Base-by-base conservation (phyloP, 2,888 invertebrate species). In the Neelides folsomi region DNA sequence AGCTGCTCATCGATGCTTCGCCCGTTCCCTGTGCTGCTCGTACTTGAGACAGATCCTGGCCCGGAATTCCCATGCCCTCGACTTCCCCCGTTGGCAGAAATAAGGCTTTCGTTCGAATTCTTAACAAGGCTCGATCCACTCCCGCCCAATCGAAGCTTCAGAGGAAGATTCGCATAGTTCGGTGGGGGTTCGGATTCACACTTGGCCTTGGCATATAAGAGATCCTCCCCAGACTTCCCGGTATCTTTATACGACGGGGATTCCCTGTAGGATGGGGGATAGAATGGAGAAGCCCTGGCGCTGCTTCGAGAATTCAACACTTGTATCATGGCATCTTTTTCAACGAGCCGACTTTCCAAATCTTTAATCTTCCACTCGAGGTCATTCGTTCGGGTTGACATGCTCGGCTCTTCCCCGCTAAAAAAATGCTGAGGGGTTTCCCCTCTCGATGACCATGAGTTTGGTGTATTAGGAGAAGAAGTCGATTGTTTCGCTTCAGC, bases 271-370 rank as follows among this genome's bases (percentile, higher is more conserved):
- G 46, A 45, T 5, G 51, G 48, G 1, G 47, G 38, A 15, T 39
- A 40, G 18, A 58, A 34, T 19, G 59, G 59, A 8, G 57, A 55
- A 27, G 27, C 27, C 7, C 27, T 3, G 27, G 27, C 27, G 27
- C 27, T 27, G 27, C 27, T 27, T 7, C 27, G 60, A 15, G 54
- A 45, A 72, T 89, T 87, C 40, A 89, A 75, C 18, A 88, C 86
- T 65, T 83, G 80, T 64, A 92, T 86, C 84, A 90, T 86, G 1
- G 88, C 88, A 68, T 92, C 89, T 52, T 83, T 80, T 69, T 90
- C 89, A 0, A 86, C 86, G 52, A 90, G 77, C 68, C 87, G 86
- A 3, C 86, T 86, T 70, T 90, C 88, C 57, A 87, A 72, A 70
- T 86, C 86, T 70, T 88, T 88, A 63, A 86, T 77, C 67, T 72